Evolutionary conservation across 2,113 vertebrate species (phyloP).

Genomic region (Pterocles burchelli): DNA sequence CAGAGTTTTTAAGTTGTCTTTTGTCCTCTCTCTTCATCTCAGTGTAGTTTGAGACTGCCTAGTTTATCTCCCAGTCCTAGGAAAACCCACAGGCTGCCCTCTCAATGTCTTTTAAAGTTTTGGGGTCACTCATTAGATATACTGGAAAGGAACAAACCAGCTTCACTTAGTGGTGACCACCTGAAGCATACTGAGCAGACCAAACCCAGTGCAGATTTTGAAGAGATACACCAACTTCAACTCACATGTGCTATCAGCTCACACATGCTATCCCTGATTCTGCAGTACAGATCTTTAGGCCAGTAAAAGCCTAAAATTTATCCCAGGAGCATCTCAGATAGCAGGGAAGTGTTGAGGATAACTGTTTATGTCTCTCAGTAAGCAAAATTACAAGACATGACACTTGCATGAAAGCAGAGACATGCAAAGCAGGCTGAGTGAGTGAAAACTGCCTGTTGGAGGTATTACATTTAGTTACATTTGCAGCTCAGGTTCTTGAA

Average conservation of each 20-base stretch:
- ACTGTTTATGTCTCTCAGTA: background rate
- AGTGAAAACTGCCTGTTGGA: background rate
- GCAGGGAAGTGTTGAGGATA: background rate
- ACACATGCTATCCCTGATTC: background rate
- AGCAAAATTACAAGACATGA: background rate
- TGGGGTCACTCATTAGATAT: background rate
- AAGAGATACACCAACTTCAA: background rate
- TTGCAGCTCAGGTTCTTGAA: background rate
- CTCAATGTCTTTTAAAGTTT: background rate
- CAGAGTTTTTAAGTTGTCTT: background rate
- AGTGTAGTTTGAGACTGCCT: background rate
- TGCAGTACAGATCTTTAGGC: background rate
- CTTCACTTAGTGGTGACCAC: background rate
- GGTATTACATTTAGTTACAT: background rate
- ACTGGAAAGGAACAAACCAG: background rate
- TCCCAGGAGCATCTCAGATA: background rate
- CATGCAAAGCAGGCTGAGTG: background rate
- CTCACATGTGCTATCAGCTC: background rate
- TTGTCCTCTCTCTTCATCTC: background rate
- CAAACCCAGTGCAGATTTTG: background rate
- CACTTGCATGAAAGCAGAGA: background rate
- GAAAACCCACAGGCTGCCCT: background rate
- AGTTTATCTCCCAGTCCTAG: background rate
- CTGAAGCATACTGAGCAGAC: background rate
- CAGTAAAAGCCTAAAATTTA: background rate